Percentiles rank a stretch among this genome's conserved stretches.
phyloP scores from a whole-genome alignment of 2,113 vertebrate genomes.

The Alligator mississippiensis region DNA sequence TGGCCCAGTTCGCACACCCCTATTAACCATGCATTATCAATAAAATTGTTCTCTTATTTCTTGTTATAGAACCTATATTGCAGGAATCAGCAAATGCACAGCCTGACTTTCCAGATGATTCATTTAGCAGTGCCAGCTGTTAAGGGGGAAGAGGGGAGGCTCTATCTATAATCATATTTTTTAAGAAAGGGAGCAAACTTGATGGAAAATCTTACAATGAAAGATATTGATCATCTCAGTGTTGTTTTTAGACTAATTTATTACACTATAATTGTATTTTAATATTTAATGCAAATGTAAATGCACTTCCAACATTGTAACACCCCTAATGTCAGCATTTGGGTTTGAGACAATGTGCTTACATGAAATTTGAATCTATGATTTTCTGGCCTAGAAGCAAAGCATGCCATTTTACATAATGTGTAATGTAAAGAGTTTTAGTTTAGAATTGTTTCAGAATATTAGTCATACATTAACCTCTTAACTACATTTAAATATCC shows the following conservation, averaged over 20 bases:
- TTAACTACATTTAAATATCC: not conserved
- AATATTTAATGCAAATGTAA: no score
- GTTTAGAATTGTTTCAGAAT: fast-evolving
- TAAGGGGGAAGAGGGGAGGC: not conserved
- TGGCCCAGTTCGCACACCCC: no score
- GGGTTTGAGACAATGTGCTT: not conserved
- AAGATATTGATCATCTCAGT: no score
- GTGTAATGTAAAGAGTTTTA: not conserved
- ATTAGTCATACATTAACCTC: not conserved
- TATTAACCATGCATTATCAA: not conserved
- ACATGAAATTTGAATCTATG: not conserved
- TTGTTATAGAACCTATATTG: not conserved
- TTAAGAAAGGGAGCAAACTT: not conserved
- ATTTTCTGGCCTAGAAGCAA: not conserved
- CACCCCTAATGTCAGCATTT: not conserved
- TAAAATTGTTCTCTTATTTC: not conserved
- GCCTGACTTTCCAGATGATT: not conserved
- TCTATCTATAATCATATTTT: not conserved
- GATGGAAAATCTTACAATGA: not conserved
- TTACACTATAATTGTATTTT: no score
- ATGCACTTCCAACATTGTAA: no score
- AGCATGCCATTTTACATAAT: not conserved
- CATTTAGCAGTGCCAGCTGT: not conserved
- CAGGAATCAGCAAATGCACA: not conserved
- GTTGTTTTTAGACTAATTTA: no score